Percentiles rank a stretch among this genome's conserved stretches.
phyloP scores from a whole-genome alignment of 2,113 vertebrate genomes.

The Poeciliopsis prolifica region DNA sequence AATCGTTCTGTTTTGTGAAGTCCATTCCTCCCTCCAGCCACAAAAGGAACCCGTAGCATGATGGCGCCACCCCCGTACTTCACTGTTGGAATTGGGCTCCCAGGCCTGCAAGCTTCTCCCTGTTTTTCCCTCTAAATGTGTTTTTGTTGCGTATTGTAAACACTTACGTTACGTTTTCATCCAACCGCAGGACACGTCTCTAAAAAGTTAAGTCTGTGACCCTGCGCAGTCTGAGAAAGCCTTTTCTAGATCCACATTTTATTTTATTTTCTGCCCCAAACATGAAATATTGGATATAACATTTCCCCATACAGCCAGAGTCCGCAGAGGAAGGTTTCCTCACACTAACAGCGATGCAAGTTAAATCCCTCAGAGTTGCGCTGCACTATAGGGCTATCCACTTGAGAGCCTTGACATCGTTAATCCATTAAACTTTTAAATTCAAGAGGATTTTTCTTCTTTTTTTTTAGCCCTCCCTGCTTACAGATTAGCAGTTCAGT shows the following conservation, averaged over 20 bases:
- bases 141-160: no score
- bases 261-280: no score
- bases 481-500: conserved; percentile 76
- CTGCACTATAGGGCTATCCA: conserved; percentile 53
- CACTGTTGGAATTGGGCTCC: not conserved
- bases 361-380: conserved; percentile 63
- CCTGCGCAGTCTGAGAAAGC: no score
- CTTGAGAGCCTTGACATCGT: conserved; percentile 73
- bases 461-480: conserved; percentile 60
- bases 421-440: conserved; percentile 78
- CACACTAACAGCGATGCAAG: conserved; percentile 32
- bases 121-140: not conserved
- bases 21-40: no score
- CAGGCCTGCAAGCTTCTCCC: not conserved
- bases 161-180: not conserved
- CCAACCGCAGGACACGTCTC: no score
- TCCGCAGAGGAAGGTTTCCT: conserved; percentile 21
- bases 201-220: no score
- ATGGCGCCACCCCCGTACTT: not conserved
- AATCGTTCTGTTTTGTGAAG: no score
- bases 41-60: no score
- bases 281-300: no score
- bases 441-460: conserved; percentile 58
- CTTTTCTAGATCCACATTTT: no score
- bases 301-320: no score